Base-by-base conservation (phyloP, 2,113 vertebrate genomes). In the Hippocampus abdominalis region DNA sequence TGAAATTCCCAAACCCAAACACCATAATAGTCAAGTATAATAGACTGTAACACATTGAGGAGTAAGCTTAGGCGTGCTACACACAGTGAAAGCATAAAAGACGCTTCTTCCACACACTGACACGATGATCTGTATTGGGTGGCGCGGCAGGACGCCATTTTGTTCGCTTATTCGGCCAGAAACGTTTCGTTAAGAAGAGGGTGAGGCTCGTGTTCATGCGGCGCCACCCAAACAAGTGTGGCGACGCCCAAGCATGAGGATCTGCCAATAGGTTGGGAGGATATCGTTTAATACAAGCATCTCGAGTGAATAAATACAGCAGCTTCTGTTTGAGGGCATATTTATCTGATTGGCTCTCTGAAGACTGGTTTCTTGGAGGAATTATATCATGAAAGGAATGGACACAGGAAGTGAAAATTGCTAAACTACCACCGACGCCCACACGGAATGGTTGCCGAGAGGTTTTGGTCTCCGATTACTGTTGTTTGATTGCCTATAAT, bases 1-100 rank as follows among this genome's bases (percentile, higher is more conserved):
- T 78, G 69, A 82, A 77, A 84, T 85, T 84, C 77, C 80, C 70
- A 11, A 27, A 76, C 79, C 71, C 59, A 74, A 64, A 70, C 46
- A 77, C 66, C 69, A 82, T 71, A 80, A 75, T 71, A 81, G 42
- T 88, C 80, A 87, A 91, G 85, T 90, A 87, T 78, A 87, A 84
- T 73, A 64, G 61, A 82, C 83, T 90, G 85, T 87, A 89, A 89
- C 86, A 89, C 65, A 60, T 76, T 78, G 75, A 78, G 87, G 77
- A 49, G 48, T 73, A 86, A 11, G 78, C 70, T 75, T 68, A 66
- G 85, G 89, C 91, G 86, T 89, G 91, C 82, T 84, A 85, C 87
- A 84, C 75, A 84, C 84, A 85, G 68, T 74, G 61, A 81, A 78
- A 84, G 87, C 86, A 40, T 49, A 69, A 65, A 74, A 70, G 71